Evolutionary conservation across 2,888 invertebrate species (phyloP).

Genomic region (Leuctra nigra): DNA sequence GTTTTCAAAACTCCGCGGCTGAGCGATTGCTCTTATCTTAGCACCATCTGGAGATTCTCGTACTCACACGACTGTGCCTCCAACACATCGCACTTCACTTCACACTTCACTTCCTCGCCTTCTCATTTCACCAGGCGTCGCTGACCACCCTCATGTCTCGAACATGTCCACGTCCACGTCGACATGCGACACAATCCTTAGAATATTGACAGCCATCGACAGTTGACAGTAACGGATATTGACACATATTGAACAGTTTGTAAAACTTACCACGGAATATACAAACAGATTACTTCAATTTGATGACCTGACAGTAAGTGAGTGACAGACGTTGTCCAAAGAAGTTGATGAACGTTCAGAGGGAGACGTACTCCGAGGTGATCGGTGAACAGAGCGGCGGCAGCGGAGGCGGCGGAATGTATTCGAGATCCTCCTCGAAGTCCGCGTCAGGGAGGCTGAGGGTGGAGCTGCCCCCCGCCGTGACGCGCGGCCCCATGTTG

Average conservation of each 20-base stretch:
- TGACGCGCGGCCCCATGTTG: constrained; percentile 84
- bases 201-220: no score
- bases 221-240: no score
- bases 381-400: constrained; percentile 51
- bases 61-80: no score
- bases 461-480: constrained; percentile 81
- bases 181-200: not conserved
- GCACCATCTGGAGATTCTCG: constrained; percentile 12
- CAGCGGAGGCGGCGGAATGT: constrained; percentile 47
- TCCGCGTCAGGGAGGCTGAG: constrained; percentile 69
- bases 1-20: not conserved
- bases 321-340: not conserved
- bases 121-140: no score
- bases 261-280: no score
- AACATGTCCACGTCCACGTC: not conserved
- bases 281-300: not conserved
- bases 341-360: constrained; percentile 26
- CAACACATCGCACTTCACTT: no score
- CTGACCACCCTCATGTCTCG: no score
- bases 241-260: no score
- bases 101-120: no score
- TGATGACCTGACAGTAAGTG: not conserved
- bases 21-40: not conserved
- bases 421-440: constrained; percentile 34
- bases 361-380: constrained; percentile 41